Conservation (phyloP, 2,888 invertebrate genomes). For the Aphidoletes aphidimyza region DNA sequence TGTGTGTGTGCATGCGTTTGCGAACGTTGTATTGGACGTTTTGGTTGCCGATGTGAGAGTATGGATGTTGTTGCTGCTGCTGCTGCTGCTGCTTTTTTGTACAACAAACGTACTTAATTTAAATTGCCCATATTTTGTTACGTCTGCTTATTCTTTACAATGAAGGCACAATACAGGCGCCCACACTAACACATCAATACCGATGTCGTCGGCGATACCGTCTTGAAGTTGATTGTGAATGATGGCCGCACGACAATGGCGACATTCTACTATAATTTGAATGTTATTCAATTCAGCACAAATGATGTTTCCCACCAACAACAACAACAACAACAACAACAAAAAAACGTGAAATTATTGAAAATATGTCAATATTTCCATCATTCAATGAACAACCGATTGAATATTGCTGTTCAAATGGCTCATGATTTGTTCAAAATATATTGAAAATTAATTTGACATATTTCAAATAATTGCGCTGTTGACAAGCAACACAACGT, state of each 20-base stretch:
- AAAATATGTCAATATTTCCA: too few relatives aligned
- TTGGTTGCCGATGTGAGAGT: not conserved
- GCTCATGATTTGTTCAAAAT: too few relatives aligned
- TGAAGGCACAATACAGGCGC: not conserved
- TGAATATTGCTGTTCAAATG: too few relatives aligned
- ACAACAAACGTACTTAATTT: not conserved
- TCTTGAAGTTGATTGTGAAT: slow-evolving; percentile 42
- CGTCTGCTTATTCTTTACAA: not conserved
- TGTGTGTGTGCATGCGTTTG: not conserved
- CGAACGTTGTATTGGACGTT: not conserved
- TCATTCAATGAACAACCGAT: too few relatives aligned
- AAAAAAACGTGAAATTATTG: too few relatives aligned
- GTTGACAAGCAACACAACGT: too few relatives aligned
- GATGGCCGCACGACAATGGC: not conserved
- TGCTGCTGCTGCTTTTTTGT: not conserved
- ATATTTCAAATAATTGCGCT: too few relatives aligned
- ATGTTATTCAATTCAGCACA: not conserved
- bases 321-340: too few relatives aligned
- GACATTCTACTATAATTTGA: not conserved
- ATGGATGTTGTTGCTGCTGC: too few relatives aligned
- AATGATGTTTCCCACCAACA: too few relatives aligned
- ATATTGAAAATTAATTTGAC: too few relatives aligned
- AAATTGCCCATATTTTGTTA: not conserved
- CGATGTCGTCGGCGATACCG: not conserved
- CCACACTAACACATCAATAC: not conserved